These are phyloP conservation scores for Microtus pennsylvanicus DNA, from an alignment of 2,113 vertebrate species.

Conservation along the genomic window DNA sequence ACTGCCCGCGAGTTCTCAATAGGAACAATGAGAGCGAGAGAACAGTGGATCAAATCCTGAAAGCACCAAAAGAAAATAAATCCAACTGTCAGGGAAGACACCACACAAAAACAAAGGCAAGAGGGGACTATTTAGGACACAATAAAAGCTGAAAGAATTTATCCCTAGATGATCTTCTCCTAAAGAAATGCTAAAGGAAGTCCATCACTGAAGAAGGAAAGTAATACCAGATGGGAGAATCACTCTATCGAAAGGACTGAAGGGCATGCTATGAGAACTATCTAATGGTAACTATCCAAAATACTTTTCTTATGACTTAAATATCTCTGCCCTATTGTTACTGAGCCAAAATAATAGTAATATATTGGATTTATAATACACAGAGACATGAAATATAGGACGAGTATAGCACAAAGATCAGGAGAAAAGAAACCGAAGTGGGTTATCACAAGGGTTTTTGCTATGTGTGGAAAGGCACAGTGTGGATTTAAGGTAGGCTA, in stretches of 20 bases:
- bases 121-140: background rate
- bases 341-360: slow-evolving; percentile 15
- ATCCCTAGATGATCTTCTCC: background rate
- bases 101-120: slow-evolving; percentile 13
- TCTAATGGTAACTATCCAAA: background rate
- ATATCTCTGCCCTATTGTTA: slow-evolving; percentile 10
- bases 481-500: background rate
- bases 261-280: background rate
- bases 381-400: background rate
- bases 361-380: background rate
- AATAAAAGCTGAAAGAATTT: background rate
- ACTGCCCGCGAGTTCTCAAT: background rate
- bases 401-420: background rate
- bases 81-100: background rate
- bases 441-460: background rate
- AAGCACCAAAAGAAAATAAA: background rate
- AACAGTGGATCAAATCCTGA: background rate
- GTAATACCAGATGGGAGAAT: background rate
- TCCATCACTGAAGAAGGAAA: background rate
- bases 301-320: slow-evolving; percentile 43
- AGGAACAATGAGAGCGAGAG: background rate
- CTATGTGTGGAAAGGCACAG: background rate
- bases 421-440: background rate
- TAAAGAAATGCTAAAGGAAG: slow-evolving; percentile 13
- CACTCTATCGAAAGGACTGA: background rate